Evolutionary conservation across 2,888 invertebrate species (phyloP).

Genomic region (Spisula subtruncata): DNA sequence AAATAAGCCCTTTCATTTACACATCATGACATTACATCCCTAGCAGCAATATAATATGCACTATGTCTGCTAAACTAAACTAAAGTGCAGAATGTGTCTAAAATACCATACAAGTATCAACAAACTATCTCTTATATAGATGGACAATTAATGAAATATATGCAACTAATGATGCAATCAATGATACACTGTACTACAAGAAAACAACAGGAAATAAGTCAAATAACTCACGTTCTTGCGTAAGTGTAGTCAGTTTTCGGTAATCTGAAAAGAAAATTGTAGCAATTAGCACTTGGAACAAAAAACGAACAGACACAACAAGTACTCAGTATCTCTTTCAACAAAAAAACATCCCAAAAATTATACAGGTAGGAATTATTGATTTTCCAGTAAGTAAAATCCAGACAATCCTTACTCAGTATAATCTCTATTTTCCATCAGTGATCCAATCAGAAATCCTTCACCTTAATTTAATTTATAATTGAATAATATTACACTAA

Average conservation of each 20-base stretch:
- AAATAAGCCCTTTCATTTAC: too few species aligned
- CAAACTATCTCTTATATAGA: too few species aligned
- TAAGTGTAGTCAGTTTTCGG: slow-evolving; percentile 97
- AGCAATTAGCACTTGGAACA: background rate
- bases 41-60: too few species aligned
- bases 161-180: too few species aligned
- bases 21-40: too few species aligned
- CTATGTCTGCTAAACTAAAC: too few species aligned
- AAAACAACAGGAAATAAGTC: slow-evolving; percentile 87
- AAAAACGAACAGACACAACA: background rate
- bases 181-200: too few species aligned
- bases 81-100: too few species aligned
- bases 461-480: background rate
- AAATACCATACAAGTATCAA: too few species aligned
- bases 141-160: too few species aligned
- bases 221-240: slow-evolving; percentile 91
- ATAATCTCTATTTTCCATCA: background rate
- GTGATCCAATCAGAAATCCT: background rate
- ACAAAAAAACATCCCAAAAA: background rate
- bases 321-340: too few species aligned
- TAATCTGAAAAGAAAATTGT: slow-evolving; percentile 90
- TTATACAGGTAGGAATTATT: background rate
- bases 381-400: background rate
- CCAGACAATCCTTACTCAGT: background rate
- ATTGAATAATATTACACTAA: background rate